phyloP scores from a whole-genome alignment of 2,113 vertebrate species.

The Tichodroma muraria region DNA sequence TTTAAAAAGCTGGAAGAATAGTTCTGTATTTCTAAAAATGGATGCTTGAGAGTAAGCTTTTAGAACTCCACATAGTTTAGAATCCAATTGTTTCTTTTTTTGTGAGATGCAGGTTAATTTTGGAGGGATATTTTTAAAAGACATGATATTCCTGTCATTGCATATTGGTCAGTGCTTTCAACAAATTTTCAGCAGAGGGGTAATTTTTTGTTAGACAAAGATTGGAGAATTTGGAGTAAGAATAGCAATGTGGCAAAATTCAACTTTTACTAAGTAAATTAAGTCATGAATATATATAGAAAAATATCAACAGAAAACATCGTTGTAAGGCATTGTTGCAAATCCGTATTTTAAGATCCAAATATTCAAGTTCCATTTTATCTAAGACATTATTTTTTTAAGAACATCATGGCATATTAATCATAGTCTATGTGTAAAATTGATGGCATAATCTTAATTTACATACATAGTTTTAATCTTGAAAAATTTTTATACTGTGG shows the following conservation, averaged over 20 bases:
- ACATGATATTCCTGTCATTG: neutral
- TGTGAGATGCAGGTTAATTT: neutral
- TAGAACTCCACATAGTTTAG: neutral
- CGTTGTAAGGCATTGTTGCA: neutral
- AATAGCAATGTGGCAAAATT: neutral
- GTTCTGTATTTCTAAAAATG: slow-evolving; percentile 39
- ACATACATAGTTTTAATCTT: neutral
- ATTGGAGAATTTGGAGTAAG: neutral
- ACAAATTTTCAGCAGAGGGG: neutral
- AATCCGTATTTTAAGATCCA: neutral
- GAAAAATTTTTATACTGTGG: neutral
- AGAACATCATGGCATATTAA: neutral
- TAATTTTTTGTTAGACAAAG: neutral
- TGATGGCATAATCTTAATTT: neutral
- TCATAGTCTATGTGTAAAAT: neutral
- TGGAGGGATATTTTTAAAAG: neutral
- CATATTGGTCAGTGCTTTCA: neutral
- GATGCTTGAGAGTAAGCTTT: neutral
- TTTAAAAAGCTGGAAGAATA: slow-evolving; percentile 7
- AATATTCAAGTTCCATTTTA: neutral
- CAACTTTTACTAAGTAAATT: neutral
- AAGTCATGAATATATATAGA: neutral
- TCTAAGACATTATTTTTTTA: neutral
- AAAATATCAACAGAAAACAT: neutral
- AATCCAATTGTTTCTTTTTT: neutral